Conservation (phyloP, 2,797 vertebrate genomes). For the Monodelphis domestica region DNA sequence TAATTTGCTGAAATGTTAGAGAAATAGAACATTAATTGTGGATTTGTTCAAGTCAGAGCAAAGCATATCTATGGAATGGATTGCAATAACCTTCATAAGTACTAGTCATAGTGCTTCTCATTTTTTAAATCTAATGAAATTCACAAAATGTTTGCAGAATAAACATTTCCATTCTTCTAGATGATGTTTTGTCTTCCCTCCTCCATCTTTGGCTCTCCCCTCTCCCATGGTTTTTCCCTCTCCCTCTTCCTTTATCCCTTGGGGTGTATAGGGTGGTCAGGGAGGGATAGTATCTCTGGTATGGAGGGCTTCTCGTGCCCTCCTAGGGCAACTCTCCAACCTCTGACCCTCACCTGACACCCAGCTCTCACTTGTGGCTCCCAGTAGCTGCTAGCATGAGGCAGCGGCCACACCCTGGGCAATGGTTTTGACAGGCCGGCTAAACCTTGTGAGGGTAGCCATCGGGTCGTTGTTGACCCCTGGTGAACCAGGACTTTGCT, state of each 20-base stretch:
- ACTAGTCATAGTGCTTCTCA: background rate
- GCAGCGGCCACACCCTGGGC: too few relatives aligned
- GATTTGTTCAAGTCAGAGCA: background rate
- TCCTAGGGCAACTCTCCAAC: too few relatives aligned
- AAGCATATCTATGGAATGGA: background rate
- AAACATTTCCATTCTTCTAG: background rate
- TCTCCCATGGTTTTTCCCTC: background rate
- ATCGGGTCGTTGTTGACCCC: too few relatives aligned
- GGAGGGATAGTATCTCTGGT: too few relatives aligned
- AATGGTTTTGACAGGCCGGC: too few relatives aligned
- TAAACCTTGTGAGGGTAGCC: too few relatives aligned
- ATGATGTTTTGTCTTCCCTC: background rate
- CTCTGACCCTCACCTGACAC: too few relatives aligned
- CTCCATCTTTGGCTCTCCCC: background rate
- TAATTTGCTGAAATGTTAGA: background rate
- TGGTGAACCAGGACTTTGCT: too few relatives aligned
- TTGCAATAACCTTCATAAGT: background rate
- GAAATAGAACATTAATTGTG: background rate
- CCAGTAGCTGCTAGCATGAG: too few relatives aligned
- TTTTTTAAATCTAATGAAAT: background rate
- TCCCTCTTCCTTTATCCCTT: slow-evolving; percentile 19
- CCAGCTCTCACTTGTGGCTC: too few relatives aligned
- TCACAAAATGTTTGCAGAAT: background rate
- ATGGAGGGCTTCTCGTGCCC: too few relatives aligned
- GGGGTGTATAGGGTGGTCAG: too few relatives aligned